phyloP scores from a whole-genome alignment of 2,888 invertebrate genomes.

The Dicycla oo region DNA sequence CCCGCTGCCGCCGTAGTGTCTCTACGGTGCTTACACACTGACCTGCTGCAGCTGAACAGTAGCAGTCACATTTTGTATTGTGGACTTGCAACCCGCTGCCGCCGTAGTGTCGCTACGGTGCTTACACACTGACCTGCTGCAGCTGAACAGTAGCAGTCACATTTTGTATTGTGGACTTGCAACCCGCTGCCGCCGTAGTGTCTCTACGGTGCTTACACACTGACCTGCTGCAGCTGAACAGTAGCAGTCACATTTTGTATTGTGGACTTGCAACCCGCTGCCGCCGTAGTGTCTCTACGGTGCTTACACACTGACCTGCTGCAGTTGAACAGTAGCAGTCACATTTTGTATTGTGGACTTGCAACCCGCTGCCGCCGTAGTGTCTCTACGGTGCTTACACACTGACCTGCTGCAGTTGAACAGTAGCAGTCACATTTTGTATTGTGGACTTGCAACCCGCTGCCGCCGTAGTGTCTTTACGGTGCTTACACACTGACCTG shows the following conservation, averaged over 20 bases:
- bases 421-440: slow-evolving; percentile 17
- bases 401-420: not conserved
- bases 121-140: not conserved
- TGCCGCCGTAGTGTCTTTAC: slow-evolving; percentile 14
- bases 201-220: slow-evolving; percentile 11
- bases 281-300: slow-evolving; percentile 13
- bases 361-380: slow-evolving; percentile 8
- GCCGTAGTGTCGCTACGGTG: slow-evolving; percentile 8
- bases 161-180: slow-evolving; percentile 31
- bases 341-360: slow-evolving; percentile 29
- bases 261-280: slow-evolving; percentile 11
- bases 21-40: slow-evolving; percentile 9
- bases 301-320: not conserved
- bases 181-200: slow-evolving; percentile 4
- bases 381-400: slow-evolving; percentile 7
- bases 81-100: slow-evolving; percentile 10
- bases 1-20: slow-evolving; percentile 6
- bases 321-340: not conserved
- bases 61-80: slow-evolving; percentile 24
- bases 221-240: not conserved
- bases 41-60: not conserved
- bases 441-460: slow-evolving; percentile 15
- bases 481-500: not conserved
- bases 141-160: not conserved
- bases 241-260: slow-evolving; percentile 20